These are phyloP conservation scores for Cladorhizidae sp. DNA, from an alignment of 37 sponge, comb jelly and placozoan species.

Conservation along the genomic window DNA sequence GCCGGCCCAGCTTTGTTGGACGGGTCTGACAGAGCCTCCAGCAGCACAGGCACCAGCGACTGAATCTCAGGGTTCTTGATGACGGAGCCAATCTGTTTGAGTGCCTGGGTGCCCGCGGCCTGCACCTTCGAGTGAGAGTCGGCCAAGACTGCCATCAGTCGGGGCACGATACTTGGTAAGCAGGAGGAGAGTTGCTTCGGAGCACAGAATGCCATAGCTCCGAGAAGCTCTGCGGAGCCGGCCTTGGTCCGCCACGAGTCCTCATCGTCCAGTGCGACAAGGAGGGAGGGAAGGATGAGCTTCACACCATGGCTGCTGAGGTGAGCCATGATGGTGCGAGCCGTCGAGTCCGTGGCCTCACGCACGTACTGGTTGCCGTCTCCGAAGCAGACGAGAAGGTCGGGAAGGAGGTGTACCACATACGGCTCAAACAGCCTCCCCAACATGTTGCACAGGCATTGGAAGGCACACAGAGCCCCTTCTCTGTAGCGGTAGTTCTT, in stretches of 20 bases:
- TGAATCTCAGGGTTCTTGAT: slow-evolving; percentile 99
- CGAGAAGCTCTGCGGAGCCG: slow-evolving; percentile 95
- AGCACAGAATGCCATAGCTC: slow-evolving; percentile 98
- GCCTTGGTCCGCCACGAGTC: slow-evolving; percentile 99
- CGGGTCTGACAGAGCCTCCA: slow-evolving; percentile 82
- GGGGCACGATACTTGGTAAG: slow-evolving; percentile 94
- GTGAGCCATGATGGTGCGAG: slow-evolving; percentile 91
- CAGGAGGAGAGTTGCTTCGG: slow-evolving; percentile 99
- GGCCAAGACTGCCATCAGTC: slow-evolving; percentile 84
- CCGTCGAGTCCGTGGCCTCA: slow-evolving; percentile 93
- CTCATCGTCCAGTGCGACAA: slow-evolving; percentile 86
- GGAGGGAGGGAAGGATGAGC: slow-evolving; percentile 92
- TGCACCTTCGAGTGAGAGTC: slow-evolving; percentile 99
- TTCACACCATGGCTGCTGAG: slow-evolving; percentile 98
- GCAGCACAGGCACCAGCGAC: slow-evolving; percentile 80
- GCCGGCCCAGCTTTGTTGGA: slow-evolving; percentile 74
- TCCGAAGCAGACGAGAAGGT: slow-evolving; percentile 93
- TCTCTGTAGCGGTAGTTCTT: slow-evolving; percentile 94
- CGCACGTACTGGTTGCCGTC: slow-evolving; percentile 97
- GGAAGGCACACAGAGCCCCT: slow-evolving; percentile 94
- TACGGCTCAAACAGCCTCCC: slow-evolving; percentile 98
- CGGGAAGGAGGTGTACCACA: slow-evolving; percentile 91
- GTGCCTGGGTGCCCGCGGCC: slow-evolving; percentile 79
- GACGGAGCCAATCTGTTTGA: slow-evolving; percentile 97
- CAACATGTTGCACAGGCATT: slow-evolving; percentile 87